These are phyloP conservation scores for Parus major DNA, from an alignment of 2,113 vertebrate species.

Conservation along the genomic window DNA sequence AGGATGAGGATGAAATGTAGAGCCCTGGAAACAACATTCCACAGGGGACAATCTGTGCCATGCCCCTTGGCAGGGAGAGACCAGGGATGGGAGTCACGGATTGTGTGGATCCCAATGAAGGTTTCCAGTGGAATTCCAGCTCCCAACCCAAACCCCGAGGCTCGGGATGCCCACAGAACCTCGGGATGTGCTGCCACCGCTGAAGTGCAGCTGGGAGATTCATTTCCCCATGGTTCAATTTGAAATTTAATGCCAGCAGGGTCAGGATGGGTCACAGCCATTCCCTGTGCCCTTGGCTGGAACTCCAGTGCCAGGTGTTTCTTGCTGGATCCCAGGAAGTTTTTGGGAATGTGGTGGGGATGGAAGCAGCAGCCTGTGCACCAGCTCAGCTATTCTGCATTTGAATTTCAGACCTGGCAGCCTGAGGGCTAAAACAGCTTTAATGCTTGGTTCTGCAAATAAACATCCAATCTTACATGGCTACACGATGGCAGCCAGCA, in stretches of 20 bases:
- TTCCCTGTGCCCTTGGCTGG: neutral
- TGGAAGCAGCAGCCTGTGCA: neutral
- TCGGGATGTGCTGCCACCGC: neutral
- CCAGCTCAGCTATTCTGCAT: neutral
- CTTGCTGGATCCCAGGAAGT: neutral
- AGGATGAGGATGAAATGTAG: neutral
- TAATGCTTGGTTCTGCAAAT: neutral
- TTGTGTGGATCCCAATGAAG: neutral
- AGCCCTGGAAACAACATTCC: neutral
- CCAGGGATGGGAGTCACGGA: neutral
- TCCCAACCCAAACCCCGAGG: neutral
- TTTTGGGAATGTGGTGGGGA: neutral
- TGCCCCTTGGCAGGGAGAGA: neutral
- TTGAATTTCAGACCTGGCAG: neutral
- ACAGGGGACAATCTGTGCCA: neutral
- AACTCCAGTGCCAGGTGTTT: rapidly evolving
- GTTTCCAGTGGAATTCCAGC: neutral
- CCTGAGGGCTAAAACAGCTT: neutral
- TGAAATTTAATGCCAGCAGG: neutral
- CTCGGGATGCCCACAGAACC: neutral
- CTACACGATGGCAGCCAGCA: neutral
- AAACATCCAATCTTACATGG: neutral
- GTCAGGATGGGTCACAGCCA: neutral
- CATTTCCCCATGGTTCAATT: neutral
- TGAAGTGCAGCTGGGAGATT: neutral